These are phyloP conservation scores for Pammene aurita DNA, from an alignment of 2,888 invertebrate genomes.

Conservation along the genomic window DNA sequence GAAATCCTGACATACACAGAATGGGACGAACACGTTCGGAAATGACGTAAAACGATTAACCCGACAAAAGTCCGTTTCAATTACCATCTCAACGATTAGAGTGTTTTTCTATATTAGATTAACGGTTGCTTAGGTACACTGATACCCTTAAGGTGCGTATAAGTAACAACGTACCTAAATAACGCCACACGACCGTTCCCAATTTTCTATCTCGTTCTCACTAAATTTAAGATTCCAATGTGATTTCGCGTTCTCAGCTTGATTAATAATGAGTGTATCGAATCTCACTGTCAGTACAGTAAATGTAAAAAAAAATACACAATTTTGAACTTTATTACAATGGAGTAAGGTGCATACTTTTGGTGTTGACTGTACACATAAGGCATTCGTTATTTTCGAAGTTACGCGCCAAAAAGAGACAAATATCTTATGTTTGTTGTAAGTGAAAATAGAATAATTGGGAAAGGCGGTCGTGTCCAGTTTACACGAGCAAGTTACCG, in stretches of 20 bases:
- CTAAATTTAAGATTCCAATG: background rate
- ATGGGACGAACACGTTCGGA: background rate
- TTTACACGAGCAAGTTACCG: background rate
- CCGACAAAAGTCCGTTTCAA: background rate
- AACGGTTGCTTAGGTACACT: background rate
- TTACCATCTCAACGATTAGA: conserved; percentile 7
- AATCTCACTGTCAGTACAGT: background rate
- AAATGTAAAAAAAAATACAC: too few relatives aligned
- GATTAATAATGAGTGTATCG: too few relatives aligned
- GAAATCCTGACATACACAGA: background rate
- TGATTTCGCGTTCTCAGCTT: background rate
- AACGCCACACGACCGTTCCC: background rate
- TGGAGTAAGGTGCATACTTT: too few relatives aligned
- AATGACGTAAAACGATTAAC: background rate
- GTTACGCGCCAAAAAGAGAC: conserved; percentile 1
- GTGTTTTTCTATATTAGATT: background rate
- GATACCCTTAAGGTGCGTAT: background rate
- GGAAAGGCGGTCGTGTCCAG: background rate
- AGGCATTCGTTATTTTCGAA: background rate
- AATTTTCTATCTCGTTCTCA: background rate
- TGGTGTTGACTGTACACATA: background rate
- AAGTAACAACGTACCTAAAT: background rate
- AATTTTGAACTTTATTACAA: too few relatives aligned
- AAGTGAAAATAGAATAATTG: background rate
- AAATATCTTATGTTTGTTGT: background rate